Conservation (phyloP, 2,888 invertebrate genomes). For the Caenorhabditis zanzibari region DNA sequence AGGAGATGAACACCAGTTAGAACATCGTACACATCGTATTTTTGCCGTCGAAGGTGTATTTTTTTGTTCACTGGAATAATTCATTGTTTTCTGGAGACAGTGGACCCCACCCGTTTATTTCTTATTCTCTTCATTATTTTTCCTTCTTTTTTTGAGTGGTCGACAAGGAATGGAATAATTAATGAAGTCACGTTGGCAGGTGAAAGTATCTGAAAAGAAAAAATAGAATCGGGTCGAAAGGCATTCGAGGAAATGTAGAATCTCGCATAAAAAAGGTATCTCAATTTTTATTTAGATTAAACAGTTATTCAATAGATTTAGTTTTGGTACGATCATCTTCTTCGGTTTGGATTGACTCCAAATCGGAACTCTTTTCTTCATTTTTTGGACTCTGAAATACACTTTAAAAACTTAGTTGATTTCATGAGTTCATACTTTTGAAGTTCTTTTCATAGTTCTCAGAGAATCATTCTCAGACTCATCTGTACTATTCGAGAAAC, state of each 20-base stretch:
- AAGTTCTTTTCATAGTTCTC: background rate
- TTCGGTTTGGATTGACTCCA: slow-evolving; percentile 20
- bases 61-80: slow-evolving; percentile 42
- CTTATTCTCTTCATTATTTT: slow-evolving; percentile 12
- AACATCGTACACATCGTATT: slow-evolving; percentile 2
- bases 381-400: background rate
- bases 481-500: slow-evolving; percentile 14
- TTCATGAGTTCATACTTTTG: background rate
- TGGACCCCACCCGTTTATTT: slow-evolving; percentile 44
- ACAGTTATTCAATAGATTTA: background rate
- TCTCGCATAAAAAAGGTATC: too few relatives aligned
- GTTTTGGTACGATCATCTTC: slow-evolving; percentile 17
- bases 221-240: background rate
- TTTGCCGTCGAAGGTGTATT: slow-evolving; percentile 22
- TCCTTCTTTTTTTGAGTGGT: background rate
- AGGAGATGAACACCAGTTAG: background rate
- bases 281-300: too few relatives aligned
- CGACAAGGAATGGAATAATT: slow-evolving; percentile 25
- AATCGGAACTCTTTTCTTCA: background rate
- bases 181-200: slow-evolving; percentile 22
- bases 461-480: slow-evolving; percentile 5
- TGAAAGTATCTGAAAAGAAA: background rate
- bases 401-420: background rate
- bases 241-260: background rate
- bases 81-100: slow-evolving; percentile 45